Evolutionary conservation across 2,888 invertebrate species (phyloP).

Genomic region (Melanchra persicariae): DNA sequence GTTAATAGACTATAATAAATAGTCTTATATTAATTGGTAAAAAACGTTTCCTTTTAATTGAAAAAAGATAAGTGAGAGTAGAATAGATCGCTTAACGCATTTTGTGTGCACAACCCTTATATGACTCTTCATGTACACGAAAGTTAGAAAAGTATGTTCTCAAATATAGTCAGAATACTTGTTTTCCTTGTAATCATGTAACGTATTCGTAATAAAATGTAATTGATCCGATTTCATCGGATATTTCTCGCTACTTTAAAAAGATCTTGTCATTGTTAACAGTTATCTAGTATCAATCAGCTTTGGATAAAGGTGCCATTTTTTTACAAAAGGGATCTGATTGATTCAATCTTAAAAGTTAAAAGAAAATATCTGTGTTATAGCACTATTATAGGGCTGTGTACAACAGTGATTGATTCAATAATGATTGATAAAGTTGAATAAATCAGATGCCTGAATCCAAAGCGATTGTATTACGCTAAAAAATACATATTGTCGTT

Average conservation of each 20-base stretch:
- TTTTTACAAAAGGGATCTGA: conserved; percentile 16
- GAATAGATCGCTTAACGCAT: neutral
- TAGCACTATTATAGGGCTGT: conserved; percentile 47
- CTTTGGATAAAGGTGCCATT: conserved; percentile 55
- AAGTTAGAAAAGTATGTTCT: neutral
- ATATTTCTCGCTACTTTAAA: conserved; percentile 66
- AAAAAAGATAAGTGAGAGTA: too few species aligned
- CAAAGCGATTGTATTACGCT: conserved; percentile 67
- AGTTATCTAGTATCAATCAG: conserved; percentile 61
- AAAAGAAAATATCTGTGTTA: conserved; percentile 36
- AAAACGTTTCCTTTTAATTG: too few species aligned
- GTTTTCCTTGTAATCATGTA: conserved; percentile 48
- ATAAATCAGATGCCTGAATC: conserved; percentile 63
- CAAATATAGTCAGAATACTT: neutral
- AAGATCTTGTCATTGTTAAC: conserved; percentile 52
- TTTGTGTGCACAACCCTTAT: conserved; percentile 38
- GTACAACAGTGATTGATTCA: conserved; percentile 46
- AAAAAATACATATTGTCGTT: conserved; percentile 74
- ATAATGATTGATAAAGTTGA: conserved; percentile 41
- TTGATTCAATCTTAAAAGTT: conserved; percentile 25
- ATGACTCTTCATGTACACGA: neutral
- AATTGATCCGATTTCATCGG: conserved; percentile 77
- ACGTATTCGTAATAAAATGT: conserved; percentile 47
- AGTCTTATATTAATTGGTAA: too few species aligned
- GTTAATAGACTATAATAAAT: too few species aligned